phyloP scores from a whole-genome alignment of 2,113 vertebrate species.

The Apus apus region DNA sequence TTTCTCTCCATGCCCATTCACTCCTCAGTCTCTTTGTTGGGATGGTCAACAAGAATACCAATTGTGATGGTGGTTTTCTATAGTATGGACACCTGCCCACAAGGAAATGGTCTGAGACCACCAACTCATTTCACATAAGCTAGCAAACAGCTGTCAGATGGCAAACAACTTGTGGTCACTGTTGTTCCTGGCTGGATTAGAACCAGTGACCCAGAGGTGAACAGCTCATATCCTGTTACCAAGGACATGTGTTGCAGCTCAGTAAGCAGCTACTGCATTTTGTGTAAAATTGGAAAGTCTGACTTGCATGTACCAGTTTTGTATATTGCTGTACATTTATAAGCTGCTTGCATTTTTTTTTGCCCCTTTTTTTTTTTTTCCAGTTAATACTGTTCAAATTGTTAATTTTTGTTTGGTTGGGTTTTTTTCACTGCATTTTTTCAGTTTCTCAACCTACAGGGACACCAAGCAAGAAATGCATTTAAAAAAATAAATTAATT shows the following conservation, averaged over 20 bases:
- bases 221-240: conserved; percentile 62
- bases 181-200: conserved; percentile 63
- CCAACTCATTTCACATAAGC: conserved; percentile 46
- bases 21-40: conserved; percentile 18
- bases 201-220: conserved; percentile 55
- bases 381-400: not conserved
- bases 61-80: not conserved
- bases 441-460: not conserved
- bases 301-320: not conserved
- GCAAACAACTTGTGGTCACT: conserved; percentile 65
- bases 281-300: not conserved
- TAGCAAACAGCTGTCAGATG: conserved; percentile 62
- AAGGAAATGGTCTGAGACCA: conserved; percentile 38
- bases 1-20: not conserved
- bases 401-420: not conserved
- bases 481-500: too few relatives aligned
- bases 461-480: not conserved
- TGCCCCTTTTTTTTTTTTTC: too few relatives aligned
- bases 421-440: not conserved
- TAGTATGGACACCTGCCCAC: conserved; percentile 48
- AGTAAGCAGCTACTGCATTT: conserved; percentile 29
- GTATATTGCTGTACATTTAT: not conserved
- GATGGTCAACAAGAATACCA: conserved; percentile 25
- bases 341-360: not conserved
- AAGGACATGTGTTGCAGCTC: conserved; percentile 11